Conservation (phyloP, 2,113 vertebrate species). For the Gallinago paraguaiae region DNA sequence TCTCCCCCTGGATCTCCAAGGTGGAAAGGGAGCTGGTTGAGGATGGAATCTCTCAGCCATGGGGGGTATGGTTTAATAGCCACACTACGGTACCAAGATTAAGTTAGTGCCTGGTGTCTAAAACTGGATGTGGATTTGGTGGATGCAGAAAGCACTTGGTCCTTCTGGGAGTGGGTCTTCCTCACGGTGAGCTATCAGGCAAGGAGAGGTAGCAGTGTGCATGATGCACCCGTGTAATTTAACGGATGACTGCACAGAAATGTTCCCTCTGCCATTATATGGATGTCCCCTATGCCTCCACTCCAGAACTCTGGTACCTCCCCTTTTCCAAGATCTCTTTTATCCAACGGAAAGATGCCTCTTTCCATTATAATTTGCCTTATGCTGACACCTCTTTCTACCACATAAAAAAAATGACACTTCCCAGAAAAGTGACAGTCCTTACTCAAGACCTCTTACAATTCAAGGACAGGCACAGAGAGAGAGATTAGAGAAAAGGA, state of each 20-base stretch:
- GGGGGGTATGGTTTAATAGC: not conserved
- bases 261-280: not conserved
- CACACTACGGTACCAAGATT: fast-evolving
- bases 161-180: not conserved
- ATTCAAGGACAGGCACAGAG: not conserved
- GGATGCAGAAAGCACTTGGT: not conserved
- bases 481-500: not conserved
- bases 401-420: not conserved
- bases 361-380: not conserved
- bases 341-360: not conserved
- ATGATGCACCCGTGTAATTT: not conserved
- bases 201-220: not conserved
- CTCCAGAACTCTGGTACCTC: not conserved
- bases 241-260: not conserved
- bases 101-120: not conserved
- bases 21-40: not conserved
- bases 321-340: not conserved
- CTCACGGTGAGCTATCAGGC: fast-evolving
- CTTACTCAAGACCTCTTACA: not conserved
- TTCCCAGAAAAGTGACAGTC: not conserved
- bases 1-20: not conserved
- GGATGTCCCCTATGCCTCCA: not conserved
- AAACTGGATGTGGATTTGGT: not conserved
- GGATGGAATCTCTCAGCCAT: not conserved
- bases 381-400: not conserved